Percentiles rank a stretch among this genome's conserved stretches.
phyloP scores from a whole-genome alignment of 2,888 invertebrate species.

The Apotomis capreana region DNA sequence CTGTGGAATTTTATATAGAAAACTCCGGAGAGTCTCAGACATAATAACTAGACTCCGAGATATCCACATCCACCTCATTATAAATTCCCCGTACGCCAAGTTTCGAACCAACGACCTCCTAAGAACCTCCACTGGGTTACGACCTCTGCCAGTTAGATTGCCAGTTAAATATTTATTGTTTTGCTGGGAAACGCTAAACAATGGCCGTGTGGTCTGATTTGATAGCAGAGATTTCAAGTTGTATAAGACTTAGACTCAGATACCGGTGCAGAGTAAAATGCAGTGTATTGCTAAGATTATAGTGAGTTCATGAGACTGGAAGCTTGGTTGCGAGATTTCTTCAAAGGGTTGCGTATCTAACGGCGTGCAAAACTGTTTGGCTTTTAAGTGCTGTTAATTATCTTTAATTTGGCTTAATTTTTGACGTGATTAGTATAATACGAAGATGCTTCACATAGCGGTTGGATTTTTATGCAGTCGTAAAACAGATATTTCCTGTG shows the following conservation, averaged over 20 bases:
- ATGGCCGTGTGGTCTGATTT: conserved; percentile 53
- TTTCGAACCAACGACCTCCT: neutral
- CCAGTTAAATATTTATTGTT: conserved; percentile 37
- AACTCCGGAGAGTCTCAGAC: too few relatives aligned
- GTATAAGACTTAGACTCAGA: conserved; percentile 19
- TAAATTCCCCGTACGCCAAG: neutral
- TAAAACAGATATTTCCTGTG: too few relatives aligned
- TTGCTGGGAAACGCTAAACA: conserved; percentile 55
- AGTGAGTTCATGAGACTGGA: neutral
- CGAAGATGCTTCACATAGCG: too few relatives aligned
- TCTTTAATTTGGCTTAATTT: neutral
- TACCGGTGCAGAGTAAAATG: conserved; percentile 3
- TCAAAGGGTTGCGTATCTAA: conserved; percentile 23
- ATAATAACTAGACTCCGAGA: too few relatives aligned
- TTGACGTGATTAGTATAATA: too few relatives aligned
- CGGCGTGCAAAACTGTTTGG: conserved; percentile 24
- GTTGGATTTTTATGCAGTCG: too few relatives aligned
- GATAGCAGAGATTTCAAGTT: conserved; percentile 30
- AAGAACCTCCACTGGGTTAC: conserved; percentile 3
- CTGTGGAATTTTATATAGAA: too few relatives aligned
- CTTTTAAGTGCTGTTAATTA: neutral
- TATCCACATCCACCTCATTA: too few relatives aligned
- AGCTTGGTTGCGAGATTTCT: neutral
- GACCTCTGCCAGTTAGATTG: conserved; percentile 40
- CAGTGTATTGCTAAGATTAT: neutral